Evolutionary conservation across 2,797 vertebrate species (phyloP).

Genomic region (Holocentrus rufus): DNA sequence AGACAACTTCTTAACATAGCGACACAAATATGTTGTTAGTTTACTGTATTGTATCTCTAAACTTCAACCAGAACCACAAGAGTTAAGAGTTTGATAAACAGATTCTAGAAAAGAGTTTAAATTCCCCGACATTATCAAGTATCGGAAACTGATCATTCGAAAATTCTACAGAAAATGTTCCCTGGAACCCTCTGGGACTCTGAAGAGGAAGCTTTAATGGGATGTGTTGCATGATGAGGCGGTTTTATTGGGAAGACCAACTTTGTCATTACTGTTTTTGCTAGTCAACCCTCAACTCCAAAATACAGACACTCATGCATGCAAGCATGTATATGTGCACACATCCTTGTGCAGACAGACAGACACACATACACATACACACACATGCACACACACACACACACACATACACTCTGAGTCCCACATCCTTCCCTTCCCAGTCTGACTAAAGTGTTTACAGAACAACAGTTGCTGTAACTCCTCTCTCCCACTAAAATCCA

Average conservation of each 20-base stretch:
- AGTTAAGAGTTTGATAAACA: conserved; percentile 32
- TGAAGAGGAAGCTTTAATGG: conserved; percentile 52
- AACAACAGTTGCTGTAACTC: not conserved
- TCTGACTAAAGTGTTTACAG: not conserved
- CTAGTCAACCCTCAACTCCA: conserved; percentile 50
- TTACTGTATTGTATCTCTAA: conserved; percentile 19
- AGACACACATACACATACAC: conserved; percentile 26
- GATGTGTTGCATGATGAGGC: conserved; percentile 47
- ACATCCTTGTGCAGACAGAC: conserved; percentile 29
- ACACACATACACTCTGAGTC: not conserved
- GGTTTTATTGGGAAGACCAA: conserved; percentile 66
- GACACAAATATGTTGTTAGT: conserved; percentile 16
- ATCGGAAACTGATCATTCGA: conserved; percentile 26
- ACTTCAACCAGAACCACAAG: conserved; percentile 45
- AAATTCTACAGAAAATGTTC: conserved; percentile 9
- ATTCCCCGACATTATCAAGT: conserved; percentile 1
- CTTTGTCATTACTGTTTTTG: conserved; percentile 72
- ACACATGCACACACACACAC: conserved; percentile 34
- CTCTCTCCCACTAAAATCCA: too few relatives aligned
- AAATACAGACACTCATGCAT: conserved; percentile 36
- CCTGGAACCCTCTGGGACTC: conserved; percentile 5
- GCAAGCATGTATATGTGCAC: too few relatives aligned
- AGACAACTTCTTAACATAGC: conserved; percentile 9
- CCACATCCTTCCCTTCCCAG: too few relatives aligned
- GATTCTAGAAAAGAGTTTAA: not conserved